Conservation (phyloP, 2,888 invertebrate genomes). For the Heliconius cydno region DNA sequence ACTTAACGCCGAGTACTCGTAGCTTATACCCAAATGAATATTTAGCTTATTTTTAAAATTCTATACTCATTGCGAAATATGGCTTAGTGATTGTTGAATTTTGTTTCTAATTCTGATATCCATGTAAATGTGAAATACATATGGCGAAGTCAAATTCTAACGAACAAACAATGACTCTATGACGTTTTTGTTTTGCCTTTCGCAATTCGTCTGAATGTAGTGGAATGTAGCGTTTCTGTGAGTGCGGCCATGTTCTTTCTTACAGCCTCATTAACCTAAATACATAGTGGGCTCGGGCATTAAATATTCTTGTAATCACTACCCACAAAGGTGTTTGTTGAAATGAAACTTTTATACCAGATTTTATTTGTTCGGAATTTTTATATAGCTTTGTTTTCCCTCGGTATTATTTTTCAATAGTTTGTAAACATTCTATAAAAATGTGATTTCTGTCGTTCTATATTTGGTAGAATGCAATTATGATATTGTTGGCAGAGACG, state of each 20-base stretch:
- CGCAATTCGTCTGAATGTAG: constrained; percentile 41
- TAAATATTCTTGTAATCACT: constrained; percentile 44
- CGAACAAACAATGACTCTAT: constrained; percentile 4
- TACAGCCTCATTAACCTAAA: constrained; percentile 58
- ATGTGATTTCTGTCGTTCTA: background rate
- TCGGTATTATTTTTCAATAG: constrained; percentile 12
- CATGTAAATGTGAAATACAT: constrained; percentile 13
- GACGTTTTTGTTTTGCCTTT: constrained; percentile 42
- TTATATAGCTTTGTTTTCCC: constrained; percentile 18
- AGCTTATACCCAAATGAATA: background rate
- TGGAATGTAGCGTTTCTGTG: constrained; percentile 28
- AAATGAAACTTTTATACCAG: constrained; percentile 33
- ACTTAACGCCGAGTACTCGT: background rate
- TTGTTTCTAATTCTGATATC: background rate
- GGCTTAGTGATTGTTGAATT: background rate
- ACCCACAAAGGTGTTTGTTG: constrained; percentile 31
- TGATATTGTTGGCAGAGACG: background rate
- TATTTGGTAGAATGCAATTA: background rate
- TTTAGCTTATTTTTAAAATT: background rate
- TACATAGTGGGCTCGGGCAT: constrained; percentile 45
- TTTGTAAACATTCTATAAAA: constrained; percentile 2
- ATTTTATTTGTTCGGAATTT: constrained; percentile 15
- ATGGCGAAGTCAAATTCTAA: constrained; percentile 5
- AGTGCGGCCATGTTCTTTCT: constrained; percentile 40
- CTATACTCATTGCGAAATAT: background rate